A percentile compares a stretch with the other conserved stretches of the same genome.
Conservation (phyloP, 2,797 vertebrate species). For the Trachops cirrhosus region DNA sequence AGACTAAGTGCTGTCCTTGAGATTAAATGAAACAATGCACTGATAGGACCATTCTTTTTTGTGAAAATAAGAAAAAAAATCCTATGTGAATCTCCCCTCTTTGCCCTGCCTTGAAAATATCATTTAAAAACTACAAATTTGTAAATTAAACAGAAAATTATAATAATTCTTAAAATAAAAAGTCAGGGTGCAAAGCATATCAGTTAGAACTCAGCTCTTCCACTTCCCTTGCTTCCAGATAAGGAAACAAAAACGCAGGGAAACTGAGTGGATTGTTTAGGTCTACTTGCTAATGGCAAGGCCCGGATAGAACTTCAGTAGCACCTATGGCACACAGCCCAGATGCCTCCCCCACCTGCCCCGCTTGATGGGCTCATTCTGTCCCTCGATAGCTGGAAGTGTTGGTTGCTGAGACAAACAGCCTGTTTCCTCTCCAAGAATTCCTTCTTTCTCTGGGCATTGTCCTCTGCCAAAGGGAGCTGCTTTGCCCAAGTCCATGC, state of each 20-base stretch:
- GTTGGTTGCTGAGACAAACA: conserved; percentile 15
- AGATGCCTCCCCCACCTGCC: background rate
- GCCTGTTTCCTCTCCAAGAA: conserved; percentile 47
- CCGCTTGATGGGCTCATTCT: background rate
- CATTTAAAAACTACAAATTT: background rate
- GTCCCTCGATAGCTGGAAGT: background rate
- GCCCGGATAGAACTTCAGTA: background rate
- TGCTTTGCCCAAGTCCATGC: background rate
- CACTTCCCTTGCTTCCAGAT: background rate
- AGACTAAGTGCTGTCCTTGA: conserved; percentile 2
- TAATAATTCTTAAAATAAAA: background rate
- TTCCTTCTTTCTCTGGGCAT: conserved; percentile 39
- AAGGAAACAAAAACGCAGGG: background rate
- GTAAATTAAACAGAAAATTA: background rate
- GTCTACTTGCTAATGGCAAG: background rate
- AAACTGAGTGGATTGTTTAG: background rate
- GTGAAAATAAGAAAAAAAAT: conserved; percentile 1
- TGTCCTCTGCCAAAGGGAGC: conserved; percentile 31
- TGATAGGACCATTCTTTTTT: background rate
- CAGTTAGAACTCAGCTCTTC: background rate
- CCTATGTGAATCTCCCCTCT: background rate
- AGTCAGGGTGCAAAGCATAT: background rate
- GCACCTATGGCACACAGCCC: background rate
- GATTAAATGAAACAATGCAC: background rate
- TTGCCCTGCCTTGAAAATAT: conserved; percentile 9